A percentile compares a stretch with the other conserved stretches of the same genome.
These are phyloP conservation scores for Yoshiicerus persimilis DNA, from an alignment of 1,140 invertebrate species.

Conservation along the genomic window DNA sequence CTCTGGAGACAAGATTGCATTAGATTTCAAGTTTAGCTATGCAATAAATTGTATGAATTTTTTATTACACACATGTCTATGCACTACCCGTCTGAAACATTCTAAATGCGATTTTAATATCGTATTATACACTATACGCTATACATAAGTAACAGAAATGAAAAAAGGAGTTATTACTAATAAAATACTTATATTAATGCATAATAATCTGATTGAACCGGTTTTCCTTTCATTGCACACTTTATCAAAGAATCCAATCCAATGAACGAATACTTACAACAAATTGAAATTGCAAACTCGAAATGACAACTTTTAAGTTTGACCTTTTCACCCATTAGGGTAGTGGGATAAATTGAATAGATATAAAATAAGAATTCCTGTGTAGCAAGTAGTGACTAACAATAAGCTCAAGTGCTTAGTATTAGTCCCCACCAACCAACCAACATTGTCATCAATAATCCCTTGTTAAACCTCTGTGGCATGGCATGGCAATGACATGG, in stretches of 20 bases:
- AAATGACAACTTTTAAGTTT: background rate
- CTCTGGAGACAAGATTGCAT: background rate
- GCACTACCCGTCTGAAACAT: background rate
- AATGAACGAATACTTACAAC: background rate
- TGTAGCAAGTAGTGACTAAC: background rate
- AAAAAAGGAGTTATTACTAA: no score
- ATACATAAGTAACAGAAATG: background rate
- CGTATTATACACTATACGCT: background rate
- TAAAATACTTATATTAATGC: background rate
- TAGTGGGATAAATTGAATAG: background rate
- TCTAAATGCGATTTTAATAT: background rate
- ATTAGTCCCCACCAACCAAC: background rate
- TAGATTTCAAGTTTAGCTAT: background rate
- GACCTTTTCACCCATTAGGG: background rate
- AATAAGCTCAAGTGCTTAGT: conserved; percentile 12
- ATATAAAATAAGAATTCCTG: background rate
- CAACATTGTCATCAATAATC: conserved; percentile 20
- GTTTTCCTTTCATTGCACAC: background rate
- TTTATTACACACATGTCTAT: background rate
- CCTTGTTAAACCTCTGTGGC: conserved; percentile 22
- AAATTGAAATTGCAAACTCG: background rate
- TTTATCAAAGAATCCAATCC: background rate
- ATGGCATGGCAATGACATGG: background rate
- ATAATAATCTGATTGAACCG: background rate
- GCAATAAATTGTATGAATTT: background rate